phyloP scores from a whole-genome alignment of 1,140 invertebrate species.

The Brachionus rotundiformis region DNA sequence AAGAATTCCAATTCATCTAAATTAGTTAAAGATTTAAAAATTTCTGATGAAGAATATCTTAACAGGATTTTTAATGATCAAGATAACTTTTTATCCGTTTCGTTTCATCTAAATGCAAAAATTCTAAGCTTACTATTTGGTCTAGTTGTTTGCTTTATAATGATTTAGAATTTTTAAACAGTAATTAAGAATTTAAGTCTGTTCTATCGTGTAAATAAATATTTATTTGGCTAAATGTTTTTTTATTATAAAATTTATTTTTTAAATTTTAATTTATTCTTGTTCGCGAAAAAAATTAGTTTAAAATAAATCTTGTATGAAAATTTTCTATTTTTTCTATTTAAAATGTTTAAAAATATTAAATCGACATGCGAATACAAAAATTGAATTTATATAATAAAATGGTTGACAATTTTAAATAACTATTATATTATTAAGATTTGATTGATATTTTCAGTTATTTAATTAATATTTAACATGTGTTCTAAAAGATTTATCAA shows the following conservation, averaged over 20 bases:
- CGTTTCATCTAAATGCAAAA: neutral
- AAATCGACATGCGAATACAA: neutral
- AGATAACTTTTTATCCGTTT: constrained; percentile 3
- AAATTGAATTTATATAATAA: neutral
- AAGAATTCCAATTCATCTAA: constrained; percentile 39
- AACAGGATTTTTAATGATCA: neutral
- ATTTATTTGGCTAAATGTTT: neutral
- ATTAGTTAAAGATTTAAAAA: constrained; percentile 4
- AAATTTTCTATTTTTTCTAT: neutral
- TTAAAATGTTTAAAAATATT: neutral
- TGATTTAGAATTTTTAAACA: neutral
- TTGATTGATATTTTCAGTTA: too few species aligned
- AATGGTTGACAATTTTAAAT: too few species aligned
- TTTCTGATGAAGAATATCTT: constrained; percentile 25
- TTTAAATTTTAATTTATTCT: constrained; percentile 14
- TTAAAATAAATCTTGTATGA: neutral
- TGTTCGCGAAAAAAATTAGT: neutral
- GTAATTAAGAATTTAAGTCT: neutral
- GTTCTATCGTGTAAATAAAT: neutral
- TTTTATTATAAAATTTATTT: neutral
- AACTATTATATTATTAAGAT: too few species aligned
- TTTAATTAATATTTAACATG: too few species aligned
- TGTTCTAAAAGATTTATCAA: too few species aligned
- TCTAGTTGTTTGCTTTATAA: constrained; percentile 5
- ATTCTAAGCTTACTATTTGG: neutral